Base-by-base conservation (phyloP, 37 sponge, comb jelly and placozoan genomes). In the Bolinopsis microptera region DNA sequence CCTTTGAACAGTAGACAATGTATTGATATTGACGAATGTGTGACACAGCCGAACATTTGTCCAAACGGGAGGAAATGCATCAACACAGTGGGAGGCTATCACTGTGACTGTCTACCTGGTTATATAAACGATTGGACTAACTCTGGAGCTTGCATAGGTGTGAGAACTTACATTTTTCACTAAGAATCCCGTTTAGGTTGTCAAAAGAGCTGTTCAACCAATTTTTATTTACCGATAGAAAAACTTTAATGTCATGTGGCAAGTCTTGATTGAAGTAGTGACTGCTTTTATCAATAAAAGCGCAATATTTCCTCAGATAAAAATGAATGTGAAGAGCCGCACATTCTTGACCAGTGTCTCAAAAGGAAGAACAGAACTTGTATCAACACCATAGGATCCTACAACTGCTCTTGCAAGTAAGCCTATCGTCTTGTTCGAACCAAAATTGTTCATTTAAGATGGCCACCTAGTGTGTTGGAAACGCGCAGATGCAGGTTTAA, bases 321-420 rank as follows among this genome's bases (percentile, higher is more conserved):
- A 0, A 86, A 86, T 27, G 90, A 86, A 38, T 86, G 90, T 41
- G 90, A 86, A 27, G 3, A 24, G 2, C 61, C 41, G 0, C 26
- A 39, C 31, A 41, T 41, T 36, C 25, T 24, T 0, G 26, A 86
- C 40, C 41, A 86, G 41, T 86, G 90, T 34, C 3, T 21, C n/a
- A 27, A 22, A 0, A 86, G 26, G 30, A 3, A 24, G 61, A 33
- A 33, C 90, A 2, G 90, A 23, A 38, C 34, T 0, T 86, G 90
- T 26, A 28, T 33, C 48, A 86, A 86, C 61, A 36, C 16, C 90
- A 38, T 36, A 28, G 90, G 90, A 0, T 35, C 38, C 9, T 86
- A 86, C 28, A 86, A 86, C 90, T 86, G 90, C 61, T 36, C 61
- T 48, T 86, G 90, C 90, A 86, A 39, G 90, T 86, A 35, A 80